Percentiles rank a stretch among this genome's conserved stretches.
phyloP scores from a whole-genome alignment of 2,888 invertebrate species.

The Ypsolopha sequella region DNA sequence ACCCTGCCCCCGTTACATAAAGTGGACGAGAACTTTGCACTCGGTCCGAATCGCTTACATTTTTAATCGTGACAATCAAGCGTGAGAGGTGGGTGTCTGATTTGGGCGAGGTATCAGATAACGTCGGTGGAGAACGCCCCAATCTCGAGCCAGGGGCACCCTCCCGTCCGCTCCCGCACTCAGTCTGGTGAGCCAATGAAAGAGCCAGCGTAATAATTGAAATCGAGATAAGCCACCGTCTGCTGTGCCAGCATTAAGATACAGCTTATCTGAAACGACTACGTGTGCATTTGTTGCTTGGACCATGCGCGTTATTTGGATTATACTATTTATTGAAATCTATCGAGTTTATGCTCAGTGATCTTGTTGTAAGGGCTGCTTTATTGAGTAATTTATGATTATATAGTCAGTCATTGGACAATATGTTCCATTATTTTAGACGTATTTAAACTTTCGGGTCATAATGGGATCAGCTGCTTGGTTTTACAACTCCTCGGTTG shows the following conservation, averaged over 20 bases:
- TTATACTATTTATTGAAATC: slow-evolving; percentile 43
- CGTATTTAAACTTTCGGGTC: not conserved
- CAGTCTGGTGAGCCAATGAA: slow-evolving; percentile 51
- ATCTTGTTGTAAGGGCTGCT: slow-evolving; percentile 7
- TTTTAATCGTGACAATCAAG: slow-evolving; percentile 26
- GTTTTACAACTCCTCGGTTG: slow-evolving; percentile 22
- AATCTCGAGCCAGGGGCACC: slow-evolving; percentile 15
- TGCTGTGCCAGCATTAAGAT: slow-evolving; percentile 57
- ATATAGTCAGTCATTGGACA: not conserved
- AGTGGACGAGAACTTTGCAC: not conserved
- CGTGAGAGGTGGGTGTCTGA: slow-evolving; percentile 43
- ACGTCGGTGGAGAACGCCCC: slow-evolving; percentile 35
- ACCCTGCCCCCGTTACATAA: not conserved
- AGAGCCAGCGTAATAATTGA: slow-evolving; percentile 65
- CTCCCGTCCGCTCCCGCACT: slow-evolving; percentile 26
- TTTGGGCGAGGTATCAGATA: slow-evolving; percentile 59
- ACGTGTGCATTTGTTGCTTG: slow-evolving; percentile 48
- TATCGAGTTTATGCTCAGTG: slow-evolving; percentile 30
- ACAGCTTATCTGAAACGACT: slow-evolving; percentile 55
- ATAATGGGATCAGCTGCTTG: not conserved
- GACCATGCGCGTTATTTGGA: slow-evolving; percentile 48
- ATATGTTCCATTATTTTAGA: not conserved
- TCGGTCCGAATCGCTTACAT: slow-evolving; percentile 3
- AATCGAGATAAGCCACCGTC: slow-evolving; percentile 65
- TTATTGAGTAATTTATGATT: too few species aligned